Conservation (phyloP, 2,113 vertebrate genomes). For the Maccullochella peelii region DNA sequence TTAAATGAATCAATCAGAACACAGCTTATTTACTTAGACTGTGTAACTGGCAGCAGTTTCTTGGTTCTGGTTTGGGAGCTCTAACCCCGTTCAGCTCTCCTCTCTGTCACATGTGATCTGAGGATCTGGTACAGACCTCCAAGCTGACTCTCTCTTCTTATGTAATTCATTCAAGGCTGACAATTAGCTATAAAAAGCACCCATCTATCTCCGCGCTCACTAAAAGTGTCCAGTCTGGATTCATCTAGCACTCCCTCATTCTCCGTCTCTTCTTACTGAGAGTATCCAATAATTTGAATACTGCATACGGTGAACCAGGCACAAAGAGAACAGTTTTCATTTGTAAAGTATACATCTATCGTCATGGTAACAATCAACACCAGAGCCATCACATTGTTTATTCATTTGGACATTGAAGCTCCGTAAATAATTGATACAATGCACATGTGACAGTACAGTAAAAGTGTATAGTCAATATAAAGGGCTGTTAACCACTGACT, state of each 20-base stretch:
- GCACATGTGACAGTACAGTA: background rate
- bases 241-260: background rate
- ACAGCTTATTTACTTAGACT: background rate
- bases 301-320: background rate
- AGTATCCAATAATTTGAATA: no score
- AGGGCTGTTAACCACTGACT: no score
- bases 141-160: background rate
- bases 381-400: no score
- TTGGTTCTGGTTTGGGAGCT: background rate
- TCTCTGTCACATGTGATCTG: background rate
- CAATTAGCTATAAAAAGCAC: background rate
- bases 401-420: no score
- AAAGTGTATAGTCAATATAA: no score
- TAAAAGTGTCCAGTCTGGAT: conserved; percentile 1
- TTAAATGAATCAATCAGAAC: background rate
- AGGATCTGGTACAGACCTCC: background rate
- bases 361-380: no score
- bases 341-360: no score
- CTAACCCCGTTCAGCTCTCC: background rate
- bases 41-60: background rate
- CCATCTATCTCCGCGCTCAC: background rate
- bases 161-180: background rate
- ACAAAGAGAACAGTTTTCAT: background rate
- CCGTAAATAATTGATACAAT: background rate
- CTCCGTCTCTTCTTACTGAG: no score